Percentiles rank a stretch among this genome's conserved stretches.
Evolutionary conservation across 2,113 vertebrate species (phyloP).

Genomic region (Campylomormyrus tamandua): DNA sequence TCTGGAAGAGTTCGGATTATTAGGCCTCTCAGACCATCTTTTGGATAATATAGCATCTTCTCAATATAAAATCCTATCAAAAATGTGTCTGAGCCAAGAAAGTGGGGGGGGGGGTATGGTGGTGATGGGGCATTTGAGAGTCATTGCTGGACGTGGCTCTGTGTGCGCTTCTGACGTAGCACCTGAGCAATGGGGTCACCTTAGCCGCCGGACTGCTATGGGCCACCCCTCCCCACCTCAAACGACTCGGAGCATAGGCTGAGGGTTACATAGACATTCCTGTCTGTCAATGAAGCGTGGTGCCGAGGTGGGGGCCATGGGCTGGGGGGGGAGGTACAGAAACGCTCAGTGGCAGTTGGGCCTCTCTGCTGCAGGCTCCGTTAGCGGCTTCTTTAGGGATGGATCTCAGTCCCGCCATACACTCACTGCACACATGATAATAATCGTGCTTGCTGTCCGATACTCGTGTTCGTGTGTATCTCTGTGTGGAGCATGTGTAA

Average conservation of each 20-base stretch:
- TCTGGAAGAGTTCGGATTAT: background rate
- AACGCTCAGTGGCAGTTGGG: background rate
- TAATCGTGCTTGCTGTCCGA: slow-evolving; percentile 30
- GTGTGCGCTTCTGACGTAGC: slow-evolving; percentile 4
- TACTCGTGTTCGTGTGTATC: background rate
- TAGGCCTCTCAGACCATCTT: background rate
- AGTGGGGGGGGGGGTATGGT: background rate
- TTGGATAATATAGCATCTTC: background rate
- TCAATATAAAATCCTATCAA: background rate
- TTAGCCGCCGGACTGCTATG: background rate
- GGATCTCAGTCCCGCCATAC: background rate
- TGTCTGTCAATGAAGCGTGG: background rate
- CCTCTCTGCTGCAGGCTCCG: background rate
- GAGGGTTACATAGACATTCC: background rate
- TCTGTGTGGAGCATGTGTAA: background rate
- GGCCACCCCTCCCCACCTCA: background rate
- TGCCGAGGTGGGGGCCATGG: background rate
- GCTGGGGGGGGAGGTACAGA: background rate
- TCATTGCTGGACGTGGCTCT: background rate
- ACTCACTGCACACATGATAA: slow-evolving; percentile 27
- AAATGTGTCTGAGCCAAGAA: background rate
- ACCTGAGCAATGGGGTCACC: background rate
- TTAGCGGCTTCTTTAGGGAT: background rate
- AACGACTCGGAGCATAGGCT: background rate
- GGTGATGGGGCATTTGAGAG: background rate